phyloP scores from a whole-genome alignment of 2,797 vertebrate species.

The Platalea minor region DNA sequence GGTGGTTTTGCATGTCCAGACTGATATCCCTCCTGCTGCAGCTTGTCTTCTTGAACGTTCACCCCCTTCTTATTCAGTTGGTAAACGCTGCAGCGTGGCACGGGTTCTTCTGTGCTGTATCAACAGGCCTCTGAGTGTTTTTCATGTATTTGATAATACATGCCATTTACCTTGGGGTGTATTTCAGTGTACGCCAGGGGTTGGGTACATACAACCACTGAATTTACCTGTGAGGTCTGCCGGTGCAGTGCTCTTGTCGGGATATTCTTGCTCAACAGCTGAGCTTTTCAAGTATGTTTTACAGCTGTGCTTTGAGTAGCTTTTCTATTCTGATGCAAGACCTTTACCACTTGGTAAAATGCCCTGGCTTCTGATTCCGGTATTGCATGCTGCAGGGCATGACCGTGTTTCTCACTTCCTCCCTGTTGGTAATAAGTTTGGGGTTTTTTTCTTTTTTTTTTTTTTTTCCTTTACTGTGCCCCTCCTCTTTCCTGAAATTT shows the following conservation, averaged over 20 bases:
- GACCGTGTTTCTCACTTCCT: neutral
- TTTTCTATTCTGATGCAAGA: slow-evolving; percentile 5
- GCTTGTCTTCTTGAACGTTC: neutral
- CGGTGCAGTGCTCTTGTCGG: neutral
- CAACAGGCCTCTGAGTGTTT: rapidly evolving
- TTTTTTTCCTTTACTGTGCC: neutral
- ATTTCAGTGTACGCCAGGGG: neutral
- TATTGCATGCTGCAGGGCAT: neutral
- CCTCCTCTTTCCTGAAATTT: neutral
- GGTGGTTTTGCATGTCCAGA: neutral
- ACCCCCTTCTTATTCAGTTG: neutral
- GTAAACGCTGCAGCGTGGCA: neutral
- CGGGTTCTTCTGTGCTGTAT: rapidly evolving
- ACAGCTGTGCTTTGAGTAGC: neutral
- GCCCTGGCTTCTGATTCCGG: neutral
- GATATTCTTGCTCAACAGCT: neutral
- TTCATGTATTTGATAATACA: neutral
- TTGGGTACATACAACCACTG: rapidly evolving
- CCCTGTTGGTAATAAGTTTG: neutral
- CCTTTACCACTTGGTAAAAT: neutral
- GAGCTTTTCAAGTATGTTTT: neutral
- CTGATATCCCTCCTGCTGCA: neutral
- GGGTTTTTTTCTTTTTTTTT: neutral
- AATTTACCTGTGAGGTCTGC: neutral
- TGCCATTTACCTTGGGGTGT: neutral